These are phyloP conservation scores for Athene cunicularia DNA, from an alignment of 2,113 vertebrate species.

Conservation along the genomic window DNA sequence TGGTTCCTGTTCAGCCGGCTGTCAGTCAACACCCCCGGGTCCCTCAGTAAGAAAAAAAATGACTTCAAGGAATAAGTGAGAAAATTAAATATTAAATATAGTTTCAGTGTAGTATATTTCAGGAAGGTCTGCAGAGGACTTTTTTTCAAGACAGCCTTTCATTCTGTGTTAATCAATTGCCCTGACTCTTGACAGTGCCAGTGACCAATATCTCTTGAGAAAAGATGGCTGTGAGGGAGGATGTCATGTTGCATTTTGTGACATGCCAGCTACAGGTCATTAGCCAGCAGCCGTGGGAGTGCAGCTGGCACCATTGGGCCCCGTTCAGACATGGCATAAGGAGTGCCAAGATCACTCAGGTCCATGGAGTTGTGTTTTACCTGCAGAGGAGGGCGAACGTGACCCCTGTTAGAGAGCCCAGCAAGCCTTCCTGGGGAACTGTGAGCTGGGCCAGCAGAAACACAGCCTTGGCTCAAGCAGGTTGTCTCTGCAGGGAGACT, in stretches of 20 bases:
- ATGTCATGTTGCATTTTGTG: neutral
- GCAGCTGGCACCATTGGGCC: neutral
- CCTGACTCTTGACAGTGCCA: neutral
- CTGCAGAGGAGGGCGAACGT: accelerated
- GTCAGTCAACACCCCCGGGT: too few relatives aligned
- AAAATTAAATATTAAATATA: neutral
- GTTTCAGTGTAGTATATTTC: neutral
- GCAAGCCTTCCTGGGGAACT: neutral
- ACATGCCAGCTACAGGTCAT: neutral
- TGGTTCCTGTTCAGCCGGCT: too few relatives aligned
- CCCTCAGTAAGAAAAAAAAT: neutral
- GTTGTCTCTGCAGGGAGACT: neutral
- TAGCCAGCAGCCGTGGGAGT: neutral
- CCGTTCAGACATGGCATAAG: neutral
- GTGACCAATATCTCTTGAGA: neutral
- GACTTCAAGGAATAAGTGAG: neutral
- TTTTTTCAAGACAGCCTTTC: neutral
- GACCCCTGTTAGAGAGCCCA: neutral
- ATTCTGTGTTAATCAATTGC: neutral
- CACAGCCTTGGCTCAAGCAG: neutral
- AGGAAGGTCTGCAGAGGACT: neutral
- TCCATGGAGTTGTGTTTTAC: neutral
- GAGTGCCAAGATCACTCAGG: neutral
- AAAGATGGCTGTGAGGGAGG: neutral
- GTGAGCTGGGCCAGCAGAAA: neutral